These are phyloP conservation scores for Gambelia wislizenii DNA, from an alignment of 2,797 vertebrate species.

Conservation along the genomic window DNA sequence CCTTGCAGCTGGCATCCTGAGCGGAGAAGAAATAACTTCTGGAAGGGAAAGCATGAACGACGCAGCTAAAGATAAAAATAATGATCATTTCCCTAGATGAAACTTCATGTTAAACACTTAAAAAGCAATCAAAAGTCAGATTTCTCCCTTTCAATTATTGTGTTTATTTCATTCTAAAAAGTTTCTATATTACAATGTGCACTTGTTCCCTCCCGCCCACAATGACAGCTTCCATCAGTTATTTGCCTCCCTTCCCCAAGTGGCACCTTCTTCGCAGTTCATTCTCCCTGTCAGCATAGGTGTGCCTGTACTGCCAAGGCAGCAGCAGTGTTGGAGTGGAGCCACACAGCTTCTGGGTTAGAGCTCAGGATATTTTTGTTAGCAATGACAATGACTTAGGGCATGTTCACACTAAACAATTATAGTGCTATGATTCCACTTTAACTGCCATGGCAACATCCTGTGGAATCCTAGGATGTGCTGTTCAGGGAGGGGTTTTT, in stretches of 20 bases:
- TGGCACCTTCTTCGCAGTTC: background rate
- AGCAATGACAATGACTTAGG: background rate
- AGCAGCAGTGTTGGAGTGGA: constrained; percentile 4
- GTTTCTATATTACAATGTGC: constrained; percentile 66
- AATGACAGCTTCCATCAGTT: constrained; percentile 41
- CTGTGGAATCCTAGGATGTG: no score
- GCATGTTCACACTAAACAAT: no score
- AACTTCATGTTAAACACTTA: constrained; percentile 84
- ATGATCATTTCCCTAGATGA: constrained; percentile 81
- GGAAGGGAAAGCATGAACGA: constrained; percentile 63
- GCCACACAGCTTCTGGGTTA: background rate
- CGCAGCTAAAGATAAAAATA: constrained; percentile 81
- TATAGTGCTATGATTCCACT: no score
- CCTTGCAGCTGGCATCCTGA: constrained; percentile 74
- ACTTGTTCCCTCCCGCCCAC: constrained; percentile 60
- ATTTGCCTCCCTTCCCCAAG: constrained; percentile 43
- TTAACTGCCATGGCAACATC: no score
- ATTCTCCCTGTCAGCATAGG: constrained; percentile 35
- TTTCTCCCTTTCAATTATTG: constrained; percentile 84
- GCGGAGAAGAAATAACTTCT: constrained; percentile 66
- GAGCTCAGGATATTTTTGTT: background rate
- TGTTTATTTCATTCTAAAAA: constrained; percentile 78
- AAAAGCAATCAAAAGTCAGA: constrained; percentile 84
- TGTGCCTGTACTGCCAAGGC: constrained; percentile 23
- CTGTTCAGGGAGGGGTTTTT: no score